These are phyloP conservation scores for Nerophis ophidion DNA, from an alignment of 2,113 vertebrate species.

Conservation along the genomic window DNA sequence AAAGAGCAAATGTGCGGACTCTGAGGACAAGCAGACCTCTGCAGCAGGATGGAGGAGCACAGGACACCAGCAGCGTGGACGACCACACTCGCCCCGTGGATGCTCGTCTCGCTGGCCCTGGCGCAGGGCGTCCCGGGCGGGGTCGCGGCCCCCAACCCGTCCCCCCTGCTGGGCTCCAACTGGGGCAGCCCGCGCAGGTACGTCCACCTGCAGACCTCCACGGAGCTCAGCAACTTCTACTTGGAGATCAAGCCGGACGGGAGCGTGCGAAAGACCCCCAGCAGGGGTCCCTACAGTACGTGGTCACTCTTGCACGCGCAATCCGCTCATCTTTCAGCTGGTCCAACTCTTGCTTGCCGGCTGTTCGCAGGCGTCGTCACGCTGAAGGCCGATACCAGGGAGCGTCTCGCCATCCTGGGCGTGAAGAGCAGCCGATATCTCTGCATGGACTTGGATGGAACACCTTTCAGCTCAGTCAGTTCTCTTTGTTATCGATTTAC, in stretches of 20 bases:
- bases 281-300: conserved; percentile 89
- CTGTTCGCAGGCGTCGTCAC: conserved; percentile 76
- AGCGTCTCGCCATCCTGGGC: conserved; percentile 82
- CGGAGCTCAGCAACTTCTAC: conserved; percentile 81
- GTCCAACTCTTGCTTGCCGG: neutral
- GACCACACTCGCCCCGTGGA: conserved; percentile 5
- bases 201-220: conserved; percentile 76
- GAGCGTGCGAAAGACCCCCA: conserved; percentile 74
- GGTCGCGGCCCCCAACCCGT: conserved; percentile 55
- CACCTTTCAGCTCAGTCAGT: conserved; percentile 86
- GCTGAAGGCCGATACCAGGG: conserved; percentile 80
- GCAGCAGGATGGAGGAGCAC: conserved; percentile 47
- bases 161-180: conserved; percentile 76
- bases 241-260: conserved; percentile 84
- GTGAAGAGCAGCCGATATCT: conserved; percentile 84
- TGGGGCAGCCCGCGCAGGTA: conserved; percentile 79
- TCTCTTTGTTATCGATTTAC: neutral
- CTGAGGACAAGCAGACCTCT: conserved; percentile 26
- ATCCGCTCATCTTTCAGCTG: neutral
- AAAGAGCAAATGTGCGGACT: conserved; percentile 66
- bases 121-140: conserved; percentile 57
- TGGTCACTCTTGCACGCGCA: conserved; percentile 1
- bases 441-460: conserved; percentile 83
- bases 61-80: conserved; percentile 37
- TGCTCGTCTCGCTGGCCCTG: conserved; percentile 63